phyloP scores from a whole-genome alignment of 1,140 invertebrate genomes.

The Cydia amplana region DNA sequence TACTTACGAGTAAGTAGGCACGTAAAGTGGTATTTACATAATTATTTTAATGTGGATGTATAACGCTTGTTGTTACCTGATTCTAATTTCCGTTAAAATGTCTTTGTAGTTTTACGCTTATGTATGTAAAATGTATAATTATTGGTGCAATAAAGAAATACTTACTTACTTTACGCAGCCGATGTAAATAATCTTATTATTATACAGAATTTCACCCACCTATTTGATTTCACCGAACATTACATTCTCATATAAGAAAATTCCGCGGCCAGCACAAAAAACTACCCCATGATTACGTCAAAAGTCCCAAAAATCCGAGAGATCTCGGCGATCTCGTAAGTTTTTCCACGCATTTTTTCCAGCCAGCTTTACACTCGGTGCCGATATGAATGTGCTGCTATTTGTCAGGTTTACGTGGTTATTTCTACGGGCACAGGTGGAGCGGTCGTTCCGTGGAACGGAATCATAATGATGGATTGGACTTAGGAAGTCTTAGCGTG shows the following conservation, averaged over 20 bases:
- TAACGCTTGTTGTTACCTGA: too few species aligned
- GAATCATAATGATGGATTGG: slow-evolving; percentile 69
- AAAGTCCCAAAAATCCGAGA: slow-evolving; percentile 43
- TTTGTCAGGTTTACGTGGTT: slow-evolving; percentile 68
- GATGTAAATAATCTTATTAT: not conserved
- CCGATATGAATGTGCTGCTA: slow-evolving; percentile 64
- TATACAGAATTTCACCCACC: not conserved
- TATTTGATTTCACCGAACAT: not conserved
- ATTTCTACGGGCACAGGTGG: slow-evolving; percentile 63
- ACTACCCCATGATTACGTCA: slow-evolving; percentile 22
- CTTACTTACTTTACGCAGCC: too few species aligned
- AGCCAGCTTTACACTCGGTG: slow-evolving; percentile 44
- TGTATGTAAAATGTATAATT: too few species aligned
- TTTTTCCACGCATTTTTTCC: slow-evolving; percentile 50
- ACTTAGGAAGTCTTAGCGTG: slow-evolving; percentile 57
- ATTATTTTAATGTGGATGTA: too few species aligned
- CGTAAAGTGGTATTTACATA: too few species aligned
- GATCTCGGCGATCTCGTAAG: slow-evolving; percentile 49
- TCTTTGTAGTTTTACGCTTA: too few species aligned
- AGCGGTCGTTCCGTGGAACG: slow-evolving; percentile 46
- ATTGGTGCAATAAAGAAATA: too few species aligned
- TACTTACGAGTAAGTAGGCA: too few species aligned
- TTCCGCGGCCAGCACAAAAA: slow-evolving; percentile 36
- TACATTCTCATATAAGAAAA: slow-evolving; percentile 36
- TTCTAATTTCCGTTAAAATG: too few species aligned